Base-by-base conservation (phyloP, 2,797 vertebrate species). In the Microctenopoma lineatum region DNA sequence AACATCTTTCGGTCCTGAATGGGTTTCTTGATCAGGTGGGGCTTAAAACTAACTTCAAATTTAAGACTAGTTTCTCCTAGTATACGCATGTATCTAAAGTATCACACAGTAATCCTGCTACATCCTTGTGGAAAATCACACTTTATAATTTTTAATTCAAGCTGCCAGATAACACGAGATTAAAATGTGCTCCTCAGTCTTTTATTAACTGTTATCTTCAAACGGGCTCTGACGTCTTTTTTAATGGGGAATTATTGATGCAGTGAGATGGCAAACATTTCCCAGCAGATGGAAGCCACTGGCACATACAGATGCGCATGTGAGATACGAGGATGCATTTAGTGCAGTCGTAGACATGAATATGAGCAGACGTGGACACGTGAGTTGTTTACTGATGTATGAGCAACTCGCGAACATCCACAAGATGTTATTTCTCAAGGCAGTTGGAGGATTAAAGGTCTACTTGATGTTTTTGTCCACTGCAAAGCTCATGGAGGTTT, bases 21-120 rank as follows among this genome's bases (percentile, higher is more conserved):
- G 98, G 96, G 65, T 96, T 99, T 87, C 90, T 93, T 84, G 98
- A 99, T 87, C 97, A 99, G 94, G 98, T 98, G 88, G 41, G 42
- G 13, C 42, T 75, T 5, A 42, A 47, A 6, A 58, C 0, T 50
- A 3, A 29, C 13, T 41, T 34, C 0, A 9, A 51, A 48, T n/a
- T 64, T 36, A 32, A 18, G 0, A 42, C 3, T 52, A 16, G 50
- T 27, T 34, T 63, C 16, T 10, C 32, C 10, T 10, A 46, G 4
- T 2, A 2, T 21, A 44, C 11, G 4, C 8, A 11, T 3, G 3
- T 18, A 10, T 18, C 3, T 41, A 7, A 42, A 14, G 41, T 9
- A 45, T 16, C 42, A 16, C 8, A 7, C n/a, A n/a, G 16, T 8
- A 45, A 7, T n/a, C 15, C 16, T 1, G 16, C 1, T 32, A 32